Conservation (phyloP, 2,797 vertebrate genomes). For the Agapornis canus region DNA sequence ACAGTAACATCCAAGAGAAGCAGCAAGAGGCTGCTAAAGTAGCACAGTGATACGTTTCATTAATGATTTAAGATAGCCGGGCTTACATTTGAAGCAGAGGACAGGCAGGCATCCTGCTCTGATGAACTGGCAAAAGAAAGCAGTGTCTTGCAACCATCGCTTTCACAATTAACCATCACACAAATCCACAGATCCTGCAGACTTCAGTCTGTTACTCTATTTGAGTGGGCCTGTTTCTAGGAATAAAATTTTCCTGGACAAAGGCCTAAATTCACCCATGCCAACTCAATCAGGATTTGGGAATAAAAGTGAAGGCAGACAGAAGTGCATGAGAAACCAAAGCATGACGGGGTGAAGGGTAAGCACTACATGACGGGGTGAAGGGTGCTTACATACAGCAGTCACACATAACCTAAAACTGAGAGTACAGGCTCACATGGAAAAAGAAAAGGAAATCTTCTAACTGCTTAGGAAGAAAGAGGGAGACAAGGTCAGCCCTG, state of each 20-base stretch:
- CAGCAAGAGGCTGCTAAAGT: not conserved
- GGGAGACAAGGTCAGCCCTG: not conserved
- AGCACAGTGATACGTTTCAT: not conserved
- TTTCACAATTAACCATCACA: not conserved
- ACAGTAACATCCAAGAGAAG: not conserved
- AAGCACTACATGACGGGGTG: fast-evolving
- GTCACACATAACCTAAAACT: not conserved
- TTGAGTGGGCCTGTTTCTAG: not conserved
- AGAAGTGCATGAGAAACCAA: fast-evolving
- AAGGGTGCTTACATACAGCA: not conserved
- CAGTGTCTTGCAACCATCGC: not conserved
- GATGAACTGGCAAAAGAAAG: not conserved
- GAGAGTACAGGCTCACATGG: fast-evolving
- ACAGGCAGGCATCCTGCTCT: not conserved
- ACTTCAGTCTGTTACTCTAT: not conserved
- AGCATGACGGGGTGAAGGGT: not conserved
- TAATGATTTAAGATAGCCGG: not conserved
- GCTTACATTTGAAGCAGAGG: not conserved
- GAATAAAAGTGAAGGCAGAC: not conserved
- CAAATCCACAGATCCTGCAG: not conserved
- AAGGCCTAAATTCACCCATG: not conserved
- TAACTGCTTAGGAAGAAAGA: not conserved
- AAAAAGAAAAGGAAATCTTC: not conserved
- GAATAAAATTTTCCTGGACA: not conserved
- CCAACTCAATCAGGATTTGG: not conserved